Evolutionary conservation across 2,113 vertebrate genomes (phyloP), one percentile per base, ranked within the genome.

Genomic region (Oncorhynchus masou): DNA sequence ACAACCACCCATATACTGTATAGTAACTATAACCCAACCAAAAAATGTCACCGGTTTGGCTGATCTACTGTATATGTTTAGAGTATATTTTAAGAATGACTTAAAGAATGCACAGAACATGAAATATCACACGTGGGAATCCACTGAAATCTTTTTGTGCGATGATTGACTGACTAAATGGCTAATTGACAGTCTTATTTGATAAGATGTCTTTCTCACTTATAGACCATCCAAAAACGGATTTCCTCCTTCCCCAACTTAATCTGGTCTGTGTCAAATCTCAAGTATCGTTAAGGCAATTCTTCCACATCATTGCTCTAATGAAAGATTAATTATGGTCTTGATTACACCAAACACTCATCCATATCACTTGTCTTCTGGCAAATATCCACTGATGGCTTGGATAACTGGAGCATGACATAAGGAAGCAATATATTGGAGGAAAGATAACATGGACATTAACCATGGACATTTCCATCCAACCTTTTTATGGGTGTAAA

Each of bases 311-410:
- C 80, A 77, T 76, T 74, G 79, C 78, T 86, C 74, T 86, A 85
- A 90, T 92, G 84, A 89, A 91, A 88, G 83, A 85, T 86, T 84
- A 88, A 87, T 89, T 85, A 83, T 80, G 19, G 81, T 71, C 6
- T 19, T 49, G 45, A 80, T 82, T 77, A 27, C 86, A 73, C 85
- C 81, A 83, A 87, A 83, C 80, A 81, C 57, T 51, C 76, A 79
- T 85, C 79, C 57, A 70, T 70, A 80, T 89, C 81, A 76, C 45
- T 76, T 27, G 76, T 73, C 59, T 67, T 57, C 25, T 31, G 75
- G 73, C 45, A 64, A 12, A 74, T 25, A 70, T 64, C 62, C 2
- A 59, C 49, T 69, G 34, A 69, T 70, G 73, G 59, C 73, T 79
- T 20, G 34, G 73, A 69, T 73, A 59, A 68, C 75, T 74, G 62